These are phyloP conservation scores for Psephotus haematonotus DNA, from an alignment of 2,113 vertebrate genomes.

Conservation along the genomic window DNA sequence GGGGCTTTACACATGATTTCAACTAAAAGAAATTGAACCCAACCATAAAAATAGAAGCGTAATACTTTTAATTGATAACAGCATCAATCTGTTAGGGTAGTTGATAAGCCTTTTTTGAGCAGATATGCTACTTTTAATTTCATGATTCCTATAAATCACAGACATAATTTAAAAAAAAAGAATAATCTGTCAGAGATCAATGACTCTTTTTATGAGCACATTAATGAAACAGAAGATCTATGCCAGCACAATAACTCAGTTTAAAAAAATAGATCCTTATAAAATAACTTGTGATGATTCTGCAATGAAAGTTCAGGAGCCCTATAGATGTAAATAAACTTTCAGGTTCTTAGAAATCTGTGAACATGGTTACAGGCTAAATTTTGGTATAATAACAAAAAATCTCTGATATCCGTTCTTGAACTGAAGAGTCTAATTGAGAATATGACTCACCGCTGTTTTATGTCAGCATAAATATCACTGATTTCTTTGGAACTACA, in stretches of 20 bases:
- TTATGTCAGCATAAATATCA: conserved; percentile 29
- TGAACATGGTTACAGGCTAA: neutral
- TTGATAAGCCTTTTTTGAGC: neutral
- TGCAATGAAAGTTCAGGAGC: neutral
- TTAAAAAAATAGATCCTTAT: neutral
- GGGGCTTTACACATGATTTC: neutral
- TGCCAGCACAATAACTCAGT: neutral
- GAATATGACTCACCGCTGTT: neutral
- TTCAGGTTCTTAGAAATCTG: neutral
- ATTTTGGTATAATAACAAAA: conserved; percentile 2
- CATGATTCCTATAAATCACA: neutral
- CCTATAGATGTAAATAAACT: neutral
- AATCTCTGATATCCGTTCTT: neutral
- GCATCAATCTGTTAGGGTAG: neutral
- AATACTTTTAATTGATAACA: neutral
- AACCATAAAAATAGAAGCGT: neutral
- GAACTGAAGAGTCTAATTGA: neutral
- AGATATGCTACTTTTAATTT: neutral
- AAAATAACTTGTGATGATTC: neutral
- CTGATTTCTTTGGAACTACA: conserved; percentile 3
- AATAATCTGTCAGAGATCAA: neutral
- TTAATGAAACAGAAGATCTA: neutral
- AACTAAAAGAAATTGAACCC: neutral
- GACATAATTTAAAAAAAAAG: neutral
- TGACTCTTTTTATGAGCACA: neutral